Conservation (phyloP, 2,113 vertebrate genomes). For the Channa maculata region DNA sequence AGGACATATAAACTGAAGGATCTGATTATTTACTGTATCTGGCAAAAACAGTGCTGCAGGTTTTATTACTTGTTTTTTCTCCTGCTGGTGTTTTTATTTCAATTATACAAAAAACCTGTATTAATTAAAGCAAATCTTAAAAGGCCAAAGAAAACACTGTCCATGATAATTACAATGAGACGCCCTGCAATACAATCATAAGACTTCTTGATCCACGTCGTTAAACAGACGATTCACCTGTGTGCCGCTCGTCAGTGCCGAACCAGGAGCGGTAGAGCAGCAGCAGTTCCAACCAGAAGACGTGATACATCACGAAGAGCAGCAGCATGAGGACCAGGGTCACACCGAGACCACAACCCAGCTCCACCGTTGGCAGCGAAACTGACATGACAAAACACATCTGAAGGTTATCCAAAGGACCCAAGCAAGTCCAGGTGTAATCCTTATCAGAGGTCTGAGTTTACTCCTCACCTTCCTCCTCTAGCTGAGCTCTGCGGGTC, state of each 20-base stretch:
- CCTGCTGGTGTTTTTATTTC: neutral
- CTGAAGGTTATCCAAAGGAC: too few relatives aligned
- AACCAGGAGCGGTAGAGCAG: slow-evolving; percentile 95
- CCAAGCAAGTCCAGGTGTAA: too few relatives aligned
- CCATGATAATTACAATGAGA: too few relatives aligned
- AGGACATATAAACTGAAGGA: neutral
- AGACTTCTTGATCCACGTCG: too few relatives aligned
- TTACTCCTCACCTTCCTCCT: slow-evolving; percentile 57
- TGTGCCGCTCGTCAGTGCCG: slow-evolving; percentile 91
- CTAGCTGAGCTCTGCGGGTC: slow-evolving; percentile 45
- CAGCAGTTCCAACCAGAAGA: slow-evolving; percentile 96
- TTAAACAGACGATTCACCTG: slow-evolving; percentile 78
- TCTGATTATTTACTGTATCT: neutral
- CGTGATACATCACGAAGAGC: slow-evolving; percentile 90
- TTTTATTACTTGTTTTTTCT: neutral
- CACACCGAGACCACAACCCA: slow-evolving; percentile 90
- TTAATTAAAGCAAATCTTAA: neutral
- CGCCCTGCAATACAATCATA: too few relatives aligned
- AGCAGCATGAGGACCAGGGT: slow-evolving; percentile 88
- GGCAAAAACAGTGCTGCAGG: neutral
- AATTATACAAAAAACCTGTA: neutral
- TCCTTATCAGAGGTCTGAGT: neutral
- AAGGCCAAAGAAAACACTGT: neutral
- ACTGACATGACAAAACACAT: slow-evolving; percentile 52
- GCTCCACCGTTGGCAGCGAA: slow-evolving; percentile 87